phyloP scores from a whole-genome alignment of 2,113 vertebrate genomes.

The Pteropus alecto region DNA sequence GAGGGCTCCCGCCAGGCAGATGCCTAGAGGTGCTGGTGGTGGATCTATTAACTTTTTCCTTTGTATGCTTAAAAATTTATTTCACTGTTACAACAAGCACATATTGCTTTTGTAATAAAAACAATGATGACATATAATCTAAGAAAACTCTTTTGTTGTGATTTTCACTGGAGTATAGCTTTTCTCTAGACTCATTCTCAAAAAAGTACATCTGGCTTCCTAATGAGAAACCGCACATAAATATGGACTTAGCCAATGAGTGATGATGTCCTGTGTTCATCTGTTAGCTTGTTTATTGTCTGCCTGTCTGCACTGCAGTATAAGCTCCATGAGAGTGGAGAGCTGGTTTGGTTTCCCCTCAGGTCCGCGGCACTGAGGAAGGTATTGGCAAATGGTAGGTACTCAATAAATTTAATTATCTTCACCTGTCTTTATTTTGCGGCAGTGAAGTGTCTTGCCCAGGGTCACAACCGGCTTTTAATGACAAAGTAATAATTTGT shows the following conservation, averaged over 20 bases:
- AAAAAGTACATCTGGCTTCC: background rate
- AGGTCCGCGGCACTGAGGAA: background rate
- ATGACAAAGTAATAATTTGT: background rate
- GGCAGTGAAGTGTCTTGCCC: background rate
- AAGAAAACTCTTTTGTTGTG: background rate
- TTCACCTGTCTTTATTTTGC: background rate
- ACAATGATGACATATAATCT: background rate
- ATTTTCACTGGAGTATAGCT: background rate
- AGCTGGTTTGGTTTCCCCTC: background rate
- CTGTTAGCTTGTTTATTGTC: background rate
- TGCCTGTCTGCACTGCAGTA: background rate
- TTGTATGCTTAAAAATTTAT: background rate
- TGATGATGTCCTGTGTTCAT: too few relatives aligned
- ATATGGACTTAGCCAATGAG: background rate
- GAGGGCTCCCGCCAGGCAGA: background rate
- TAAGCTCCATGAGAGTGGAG: background rate
- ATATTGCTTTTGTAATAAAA: background rate
- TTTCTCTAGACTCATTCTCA: background rate
- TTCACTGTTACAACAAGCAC: background rate
- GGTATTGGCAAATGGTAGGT: background rate
- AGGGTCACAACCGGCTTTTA: background rate
- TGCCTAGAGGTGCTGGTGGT: too few relatives aligned
- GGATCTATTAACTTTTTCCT: background rate
- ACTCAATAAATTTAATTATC: background rate
- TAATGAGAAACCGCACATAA: background rate